Evolutionary conservation across 92 coral and sea anemone species (phyloP), one percentile per base, ranked within the genome.

Genomic region (Phenganax subtilis): DNA sequence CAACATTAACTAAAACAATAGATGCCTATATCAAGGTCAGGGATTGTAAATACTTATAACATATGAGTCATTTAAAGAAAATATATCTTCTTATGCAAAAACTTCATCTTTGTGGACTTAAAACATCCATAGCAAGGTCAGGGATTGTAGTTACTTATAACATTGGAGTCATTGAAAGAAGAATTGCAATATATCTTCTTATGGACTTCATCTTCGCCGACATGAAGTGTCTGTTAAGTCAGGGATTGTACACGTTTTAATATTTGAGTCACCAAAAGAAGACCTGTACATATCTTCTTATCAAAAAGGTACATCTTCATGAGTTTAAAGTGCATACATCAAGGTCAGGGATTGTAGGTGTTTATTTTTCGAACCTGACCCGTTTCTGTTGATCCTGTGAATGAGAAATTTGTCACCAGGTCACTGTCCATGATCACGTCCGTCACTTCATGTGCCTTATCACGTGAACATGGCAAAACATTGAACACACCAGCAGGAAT

Each of bases 401-500:
- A 56, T 56, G 88, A 85, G 54, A 85, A 85, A 14, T 77, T 78
- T 12, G 85, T 74, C 28, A 85, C 88, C 27, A 64, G 84, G 52
- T 73, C 77, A 66, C 88, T 85, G 63, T 73, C 65, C 54, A 85
- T 82, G 68, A 85, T 85, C 27, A 79, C 85, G 54, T 85, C 82
- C 16, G 88, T 85, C 17, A 85, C 88, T 14, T 54, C 82, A 10
- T 62, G 57, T 8, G 74, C 77, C 20, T 81, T 85, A 31, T 16
- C 71, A 29, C 76, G 72, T 56, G 83, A 77, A 80, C 85, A 85
- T 17, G 84, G 81, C 62, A 85, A 70, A 0, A 83, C 84, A 79
- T 85, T 85, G 31, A 85, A 82, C 52, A 85, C 88, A 9, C 88
- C 88, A 63, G 71, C 85, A 10, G 88, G 85, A 29, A 85, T 80